Base-by-base conservation (phyloP, 2,797 vertebrate species). In the Semaprochilodus insignis region DNA sequence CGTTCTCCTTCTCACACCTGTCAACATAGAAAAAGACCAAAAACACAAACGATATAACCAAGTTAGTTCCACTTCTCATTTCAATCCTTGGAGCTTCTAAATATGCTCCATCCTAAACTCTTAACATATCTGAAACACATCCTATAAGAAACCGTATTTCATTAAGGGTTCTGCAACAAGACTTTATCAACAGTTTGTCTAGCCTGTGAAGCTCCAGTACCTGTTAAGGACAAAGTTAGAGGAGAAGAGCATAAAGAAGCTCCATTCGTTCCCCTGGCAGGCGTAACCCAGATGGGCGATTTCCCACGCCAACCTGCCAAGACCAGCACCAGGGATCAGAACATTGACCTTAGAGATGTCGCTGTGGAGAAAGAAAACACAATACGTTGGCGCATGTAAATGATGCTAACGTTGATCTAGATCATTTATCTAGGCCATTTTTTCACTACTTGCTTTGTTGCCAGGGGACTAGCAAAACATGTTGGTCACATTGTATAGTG, bases 201-300 rank as follows among this genome's bases (percentile, higher is more conserved):
- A n/a, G n/a, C 23, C 11, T 2, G 23, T n/a, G 19, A 44, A n/a
- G 74, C 51, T 27, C 48, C 63, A 15, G 83, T 97, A 99, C 98
- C 98, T 99, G 93, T 99, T 99, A 76, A 99, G 96, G 89, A 99
- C 96, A 95, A 97, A 99, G 95, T 99, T 97, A 88, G 98, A 99
- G 89, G 97, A 98, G 95, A 99, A 99, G 87, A 99, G 97, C 98
- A 99, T 99, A 94, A 98, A 99, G 95, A 99, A 97, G 93, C 98
- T 99, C 97, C 97, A 99, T 92, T 99, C 98, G 78, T 99, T 99
- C 92, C 98, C 98, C 93, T 99, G 98, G 94, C 98, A 99, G 85
- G 93, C 94, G 91, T 98, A 99, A 88, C 98, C 98, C 88, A 97
- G 95, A 80, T 93, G 95, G 89, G 98, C 97, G 83, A 99, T 97